Base-by-base conservation (phyloP, 2,888 invertebrate species). In the Parelbella ahira region DNA sequence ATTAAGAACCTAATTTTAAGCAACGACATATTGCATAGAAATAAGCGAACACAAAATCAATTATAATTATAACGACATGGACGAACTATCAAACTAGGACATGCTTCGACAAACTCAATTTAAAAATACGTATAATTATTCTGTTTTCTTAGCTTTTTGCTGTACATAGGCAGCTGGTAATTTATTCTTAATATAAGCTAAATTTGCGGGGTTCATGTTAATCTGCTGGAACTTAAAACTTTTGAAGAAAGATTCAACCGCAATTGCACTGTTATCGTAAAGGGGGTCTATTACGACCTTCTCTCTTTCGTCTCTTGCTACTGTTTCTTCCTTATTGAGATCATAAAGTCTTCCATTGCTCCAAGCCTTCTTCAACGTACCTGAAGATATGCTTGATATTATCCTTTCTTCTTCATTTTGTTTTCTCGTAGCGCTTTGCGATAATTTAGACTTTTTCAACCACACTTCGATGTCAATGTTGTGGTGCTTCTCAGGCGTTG, bases 181-280 rank as follows among this genome's bases (percentile, higher is more conserved):
- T 10, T 32, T 36, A 11, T 36, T 28, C 3, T 47, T 37, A 18
- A 49, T 5, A 10, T 24, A 46, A 3, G 42, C 32, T 12, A 39
- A n/a, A n/a, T 39, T 32, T 0, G 24, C 36, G 1, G 49, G 39
- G 1, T 33, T 33, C 1, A 28, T 9, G 7, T 6, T 37, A 3
- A 28, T 30, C 1, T 45, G 48, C 1, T 46, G 29, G 2, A 44
- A 25, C 23, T 48, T 53, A 13, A 58, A 54, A 8, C 44, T 47
- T 7, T 42, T 46, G 7, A 58, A 56, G 34, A 55, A 58, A 0
- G 48, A 47, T 4, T 58, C 50, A 0, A 58, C 51, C 0, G 44
- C 50, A 2, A 12, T 45, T 0, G 28, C 34, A 5, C 21, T 33
- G 8, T 4, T 23, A 2, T 6, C 41, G 21, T 9, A 30, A 12